Evolutionary conservation across 35 echinoderm and acorn worm species (phyloP).

Genomic region (Apostichopus parvimensis): DNA sequence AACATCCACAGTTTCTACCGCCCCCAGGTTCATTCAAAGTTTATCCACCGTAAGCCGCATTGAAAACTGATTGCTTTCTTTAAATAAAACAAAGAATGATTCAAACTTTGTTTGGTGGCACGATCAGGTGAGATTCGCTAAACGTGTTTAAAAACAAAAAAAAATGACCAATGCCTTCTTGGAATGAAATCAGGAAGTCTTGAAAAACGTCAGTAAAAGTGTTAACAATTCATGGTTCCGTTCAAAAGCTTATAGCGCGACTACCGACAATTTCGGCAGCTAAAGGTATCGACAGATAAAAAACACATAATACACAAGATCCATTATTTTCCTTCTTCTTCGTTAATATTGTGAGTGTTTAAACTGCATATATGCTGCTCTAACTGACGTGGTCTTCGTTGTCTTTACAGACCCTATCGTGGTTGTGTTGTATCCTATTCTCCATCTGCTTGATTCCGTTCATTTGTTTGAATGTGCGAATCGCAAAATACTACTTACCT

Average conservation of each 20-base stretch:
- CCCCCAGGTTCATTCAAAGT: conserved; percentile 1
- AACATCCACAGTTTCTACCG: not conserved
- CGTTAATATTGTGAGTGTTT: no score
- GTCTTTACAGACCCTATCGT: conserved; percentile 16
- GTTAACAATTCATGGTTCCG: no score
- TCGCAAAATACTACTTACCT: conserved; percentile 13
- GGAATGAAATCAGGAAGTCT: no score
- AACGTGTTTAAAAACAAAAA: not conserved
- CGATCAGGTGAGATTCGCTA: not conserved
- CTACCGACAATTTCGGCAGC: no score
- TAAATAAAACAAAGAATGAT: not conserved
- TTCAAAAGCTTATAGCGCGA: not conserved
- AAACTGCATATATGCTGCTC: not conserved
- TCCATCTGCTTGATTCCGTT: conserved; percentile 17
- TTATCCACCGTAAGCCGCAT: not conserved
- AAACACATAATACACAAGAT: no score
- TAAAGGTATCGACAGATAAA: not conserved
- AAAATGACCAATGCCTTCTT: no score
- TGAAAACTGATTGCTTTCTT: not conserved
- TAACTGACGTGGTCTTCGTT: not conserved
- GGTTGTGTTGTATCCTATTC: not conserved
- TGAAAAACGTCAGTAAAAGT: no score
- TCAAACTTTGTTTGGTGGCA: conserved; percentile 3
- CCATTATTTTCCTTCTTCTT: no score
- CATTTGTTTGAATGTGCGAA: conserved; percentile 39